Evolutionary conservation across 2,888 invertebrate species (phyloP).

Genomic region (Hyposoter dolosus): DNA sequence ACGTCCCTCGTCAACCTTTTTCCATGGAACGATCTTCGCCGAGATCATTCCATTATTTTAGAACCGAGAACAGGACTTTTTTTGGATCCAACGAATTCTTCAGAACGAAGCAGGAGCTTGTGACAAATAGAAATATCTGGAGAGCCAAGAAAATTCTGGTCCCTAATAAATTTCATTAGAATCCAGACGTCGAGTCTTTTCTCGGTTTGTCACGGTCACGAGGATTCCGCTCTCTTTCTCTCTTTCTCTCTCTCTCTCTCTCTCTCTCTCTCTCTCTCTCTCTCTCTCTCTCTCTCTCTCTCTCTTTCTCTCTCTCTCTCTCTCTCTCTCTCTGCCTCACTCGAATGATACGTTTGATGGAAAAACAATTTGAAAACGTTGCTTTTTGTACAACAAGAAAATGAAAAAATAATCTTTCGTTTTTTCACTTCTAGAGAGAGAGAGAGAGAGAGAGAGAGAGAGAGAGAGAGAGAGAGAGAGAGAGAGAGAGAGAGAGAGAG

Average conservation of each 20-base stretch:
- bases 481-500: no score
- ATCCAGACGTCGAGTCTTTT: neutral
- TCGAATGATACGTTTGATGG: neutral
- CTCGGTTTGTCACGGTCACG: conserved; percentile 3
- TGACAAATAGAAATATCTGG: neutral
- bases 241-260: neutral
- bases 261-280: no score
- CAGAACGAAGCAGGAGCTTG: neutral
- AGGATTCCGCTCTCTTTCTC: neutral
- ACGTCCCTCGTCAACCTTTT: conserved; percentile 54
- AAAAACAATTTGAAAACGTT: neutral
- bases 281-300: no score
- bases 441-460: no score
- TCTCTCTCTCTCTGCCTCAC: no score
- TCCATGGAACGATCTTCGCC: conserved; percentile 45
- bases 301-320: no score
- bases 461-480: neutral
- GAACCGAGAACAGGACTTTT: neutral
- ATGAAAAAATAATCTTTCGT: neutral
- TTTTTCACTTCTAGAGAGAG: conserved; percentile 21
- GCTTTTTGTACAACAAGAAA: neutral
- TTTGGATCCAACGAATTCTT: neutral
- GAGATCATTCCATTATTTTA: conserved; percentile 27
- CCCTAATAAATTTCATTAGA: neutral
- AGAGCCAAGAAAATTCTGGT: neutral